Base-by-base conservation (phyloP, 2,888 invertebrate genomes). In the Teleogryllus oceanicus region DNA sequence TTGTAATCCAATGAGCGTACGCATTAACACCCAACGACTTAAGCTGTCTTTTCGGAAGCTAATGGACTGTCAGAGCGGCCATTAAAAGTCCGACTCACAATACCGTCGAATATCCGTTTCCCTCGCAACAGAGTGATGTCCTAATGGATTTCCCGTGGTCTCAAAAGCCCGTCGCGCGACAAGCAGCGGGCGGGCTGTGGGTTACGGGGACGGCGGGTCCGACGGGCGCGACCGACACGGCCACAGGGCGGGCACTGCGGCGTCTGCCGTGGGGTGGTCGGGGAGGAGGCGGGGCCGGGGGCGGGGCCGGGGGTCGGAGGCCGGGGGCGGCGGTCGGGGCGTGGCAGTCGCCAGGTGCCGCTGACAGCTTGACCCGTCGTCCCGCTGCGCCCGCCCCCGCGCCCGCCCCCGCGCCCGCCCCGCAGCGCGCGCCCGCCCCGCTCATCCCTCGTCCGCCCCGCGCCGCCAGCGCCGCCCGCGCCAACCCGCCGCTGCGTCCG, bases 1-100 rank as follows among this genome's bases (percentile, higher is more conserved):
- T 37, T 37, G 37, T 37, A 37, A 37, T 37, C 37, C 37, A 37
- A 37, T 37, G 37, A 37, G 37, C 37, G 37, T 37, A 37, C 16
- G 16, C n/a, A 62, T 62, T 62, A 62, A 62, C 13, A 18, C 62
- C 62, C 62, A 18, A n/a, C 11, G 62, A 62, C 62, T 62, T 62
- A 62, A 18, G 62, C n/a, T 62, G 62, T 62, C 62, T 62, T 62
- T 62, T 16, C 62, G 62, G 62, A 12, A 62, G 62, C 62, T 62
- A 62, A 62, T 62, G 62, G 62, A 62, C 62, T 62, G 62, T 62
- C 62, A 62, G 62, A 62, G 62, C 62, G n/a, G 62, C 62, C n/a
- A 13, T 62, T 13, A 62, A 62, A 62, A 62, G 62, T 62, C n/a
- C 62, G 62, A 62, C 16, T 62, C 62, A 62, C 62, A 62, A 62